Base-by-base conservation (phyloP, 2,113 vertebrate genomes). In the Jaculus jaculus region DNA sequence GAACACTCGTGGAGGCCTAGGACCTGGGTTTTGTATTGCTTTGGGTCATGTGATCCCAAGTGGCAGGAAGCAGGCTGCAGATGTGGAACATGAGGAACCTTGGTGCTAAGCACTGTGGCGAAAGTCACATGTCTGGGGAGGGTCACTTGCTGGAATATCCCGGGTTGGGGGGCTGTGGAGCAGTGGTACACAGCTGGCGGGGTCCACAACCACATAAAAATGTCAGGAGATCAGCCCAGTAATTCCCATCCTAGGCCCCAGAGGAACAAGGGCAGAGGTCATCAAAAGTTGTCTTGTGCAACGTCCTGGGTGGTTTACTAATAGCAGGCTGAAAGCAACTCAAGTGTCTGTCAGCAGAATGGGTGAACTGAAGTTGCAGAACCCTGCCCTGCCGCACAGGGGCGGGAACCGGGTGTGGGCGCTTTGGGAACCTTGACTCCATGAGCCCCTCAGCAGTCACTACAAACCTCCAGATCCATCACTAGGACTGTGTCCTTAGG, bases 201-300 rank as follows among this genome's bases (percentile, higher is more conserved):
- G 26, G 15, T 17, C 18, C 84, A 0, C 15, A 9, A 26, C 15
- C 7, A 51, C 5, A 12, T 1, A 17, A 26, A 16, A 30, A 42
- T 0, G 0, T 0, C 5, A 28, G 1, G 4, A 47, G 34, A 13
- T 23, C 0, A 13, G 1, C 3, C 24, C 42, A 5, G 8, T 5
- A 3, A 18, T 20, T 28, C 42, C 61, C 26, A 21, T 34, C n/a
- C 39, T n/a, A 15, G 39, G 26, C 71, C 42, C 42, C 4, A 32
- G 32, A 32, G 65, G 71, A 74, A 18, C 1, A 28, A 5, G 83
- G 2, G 32, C 28, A 17, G 2, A 0, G 39, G 39, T 23, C 71
- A 26, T 13, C 54, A 34, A 32, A 8, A 24, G 24, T 39, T 24
- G 61, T 24, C 47, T 12, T 51, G 34, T 11, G 20, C 26, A 61